A percentile compares a stretch with the other conserved stretches of the same genome.
Conservation (phyloP, 1,140 invertebrate species). For the Drosophila ficusphila region DNA sequence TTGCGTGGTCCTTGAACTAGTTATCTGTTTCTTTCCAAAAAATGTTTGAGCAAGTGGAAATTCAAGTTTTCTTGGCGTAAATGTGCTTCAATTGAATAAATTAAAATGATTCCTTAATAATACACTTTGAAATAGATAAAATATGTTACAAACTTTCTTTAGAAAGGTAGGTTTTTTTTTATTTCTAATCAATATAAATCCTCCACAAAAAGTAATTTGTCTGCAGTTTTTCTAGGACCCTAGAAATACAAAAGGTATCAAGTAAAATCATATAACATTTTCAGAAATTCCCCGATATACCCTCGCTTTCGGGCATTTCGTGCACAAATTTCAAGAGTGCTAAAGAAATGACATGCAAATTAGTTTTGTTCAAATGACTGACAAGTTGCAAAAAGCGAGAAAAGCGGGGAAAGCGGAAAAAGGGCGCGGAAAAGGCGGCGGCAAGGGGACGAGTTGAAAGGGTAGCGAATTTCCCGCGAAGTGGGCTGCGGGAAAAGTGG, state of each 20-base stretch:
- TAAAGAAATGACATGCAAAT: slow-evolving; percentile 83
- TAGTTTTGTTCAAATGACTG: slow-evolving; percentile 84
- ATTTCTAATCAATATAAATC: background rate
- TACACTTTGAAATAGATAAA: background rate
- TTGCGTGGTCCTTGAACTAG: slow-evolving; percentile 19
- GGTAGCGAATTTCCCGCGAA: slow-evolving; percentile 64
- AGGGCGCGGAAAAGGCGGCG: background rate
- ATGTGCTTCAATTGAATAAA: background rate
- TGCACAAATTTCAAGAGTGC: slow-evolving; percentile 77
- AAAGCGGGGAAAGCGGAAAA: slow-evolving; percentile 13
- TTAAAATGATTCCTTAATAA: background rate
- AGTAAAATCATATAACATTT: background rate
- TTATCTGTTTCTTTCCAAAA: slow-evolving; percentile 22
- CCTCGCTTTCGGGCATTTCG: slow-evolving; percentile 47
- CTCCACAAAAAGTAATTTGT: too few relatives aligned
- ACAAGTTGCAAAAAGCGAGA: slow-evolving; percentile 72
- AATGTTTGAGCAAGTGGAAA: slow-evolving; percentile 46
- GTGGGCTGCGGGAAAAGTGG: slow-evolving; percentile 3
- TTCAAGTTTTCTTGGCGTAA: background rate
- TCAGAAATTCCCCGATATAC: background rate
- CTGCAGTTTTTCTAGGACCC: too few relatives aligned
- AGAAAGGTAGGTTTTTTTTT: too few relatives aligned
- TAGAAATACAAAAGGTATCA: background rate
- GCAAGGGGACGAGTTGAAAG: slow-evolving; percentile 14
- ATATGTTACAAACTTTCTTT: too few relatives aligned